A percentile compares a stretch with the other conserved stretches of the same genome.
These are phyloP conservation scores for Megaceryle alcyon DNA, from an alignment of 2,797 vertebrate species.

Conservation along the genomic window DNA sequence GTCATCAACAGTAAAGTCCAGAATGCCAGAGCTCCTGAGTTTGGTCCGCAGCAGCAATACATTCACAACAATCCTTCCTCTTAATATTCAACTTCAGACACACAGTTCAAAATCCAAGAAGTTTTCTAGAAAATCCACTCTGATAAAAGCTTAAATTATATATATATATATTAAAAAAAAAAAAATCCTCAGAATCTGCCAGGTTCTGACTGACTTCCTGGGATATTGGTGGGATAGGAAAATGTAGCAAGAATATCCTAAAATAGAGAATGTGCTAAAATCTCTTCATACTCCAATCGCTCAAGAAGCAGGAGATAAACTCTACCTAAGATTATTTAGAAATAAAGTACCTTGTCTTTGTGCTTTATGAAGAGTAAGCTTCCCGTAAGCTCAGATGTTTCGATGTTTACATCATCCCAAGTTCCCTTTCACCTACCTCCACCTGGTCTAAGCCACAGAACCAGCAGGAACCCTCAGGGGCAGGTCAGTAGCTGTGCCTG, in stretches of 20 bases:
- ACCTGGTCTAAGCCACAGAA: neutral
- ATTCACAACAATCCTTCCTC: neutral
- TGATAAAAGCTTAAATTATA: neutral
- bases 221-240: neutral
- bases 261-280: neutral
- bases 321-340: neutral
- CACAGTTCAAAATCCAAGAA: neutral
- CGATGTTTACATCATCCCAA: rapidly evolving
- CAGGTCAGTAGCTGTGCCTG: neutral
- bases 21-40: neutral
- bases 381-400: neutral
- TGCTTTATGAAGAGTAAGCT: neutral
- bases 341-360: constrained; percentile 33
- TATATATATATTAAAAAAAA: neutral
- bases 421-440: neutral
- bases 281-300: neutral
- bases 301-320: neutral
- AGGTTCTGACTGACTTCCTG: neutral
- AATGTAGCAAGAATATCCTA: neutral
- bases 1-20: neutral
- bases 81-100: neutral
- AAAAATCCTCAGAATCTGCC: neutral
- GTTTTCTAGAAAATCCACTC: constrained; percentile 17
- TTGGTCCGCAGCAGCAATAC: neutral
- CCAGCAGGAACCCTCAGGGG: neutral